Percentiles rank a stretch among this genome's conserved stretches.
These are phyloP conservation scores for Lucilia sericata DNA, from an alignment of 1,140 invertebrate species.

Conservation along the genomic window DNA sequence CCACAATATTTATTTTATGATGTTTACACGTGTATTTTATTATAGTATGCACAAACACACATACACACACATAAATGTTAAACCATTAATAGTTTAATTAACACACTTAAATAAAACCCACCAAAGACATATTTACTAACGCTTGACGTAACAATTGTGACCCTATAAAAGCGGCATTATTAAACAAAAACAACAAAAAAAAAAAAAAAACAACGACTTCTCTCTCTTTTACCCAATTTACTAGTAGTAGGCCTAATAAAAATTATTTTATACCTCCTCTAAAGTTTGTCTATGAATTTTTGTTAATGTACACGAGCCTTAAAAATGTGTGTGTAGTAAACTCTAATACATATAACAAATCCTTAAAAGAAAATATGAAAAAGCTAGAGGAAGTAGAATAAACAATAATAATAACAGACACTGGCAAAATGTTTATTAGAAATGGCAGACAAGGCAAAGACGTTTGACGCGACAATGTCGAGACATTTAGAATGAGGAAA, in stretches of 20 bases:
- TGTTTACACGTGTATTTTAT: background rate
- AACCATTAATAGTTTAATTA: background rate
- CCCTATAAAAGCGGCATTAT: background rate
- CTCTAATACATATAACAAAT: background rate
- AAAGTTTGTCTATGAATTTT: background rate
- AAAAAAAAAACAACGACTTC: too few species aligned
- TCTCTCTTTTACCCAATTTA: too few species aligned
- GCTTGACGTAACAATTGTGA: background rate
- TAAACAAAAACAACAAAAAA: too few species aligned
- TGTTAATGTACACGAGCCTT: background rate
- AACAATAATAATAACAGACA: background rate
- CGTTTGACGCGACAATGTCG: slow-evolving; percentile 47
- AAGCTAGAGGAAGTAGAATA: background rate
- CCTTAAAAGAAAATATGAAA: background rate
- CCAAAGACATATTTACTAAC: background rate
- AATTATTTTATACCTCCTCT: background rate
- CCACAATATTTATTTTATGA: too few species aligned
- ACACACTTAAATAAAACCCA: background rate
- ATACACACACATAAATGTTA: background rate
- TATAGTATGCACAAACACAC: background rate
- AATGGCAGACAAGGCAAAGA: slow-evolving; percentile 48
- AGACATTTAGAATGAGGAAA: slow-evolving; percentile 46
- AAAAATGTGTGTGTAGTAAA: background rate
- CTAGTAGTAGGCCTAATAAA: background rate
- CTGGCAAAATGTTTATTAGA: slow-evolving; percentile 23